Evolutionary conservation across 2,797 vertebrate species (phyloP).

Genomic region (Odontamblyopus lacepedii): DNA sequence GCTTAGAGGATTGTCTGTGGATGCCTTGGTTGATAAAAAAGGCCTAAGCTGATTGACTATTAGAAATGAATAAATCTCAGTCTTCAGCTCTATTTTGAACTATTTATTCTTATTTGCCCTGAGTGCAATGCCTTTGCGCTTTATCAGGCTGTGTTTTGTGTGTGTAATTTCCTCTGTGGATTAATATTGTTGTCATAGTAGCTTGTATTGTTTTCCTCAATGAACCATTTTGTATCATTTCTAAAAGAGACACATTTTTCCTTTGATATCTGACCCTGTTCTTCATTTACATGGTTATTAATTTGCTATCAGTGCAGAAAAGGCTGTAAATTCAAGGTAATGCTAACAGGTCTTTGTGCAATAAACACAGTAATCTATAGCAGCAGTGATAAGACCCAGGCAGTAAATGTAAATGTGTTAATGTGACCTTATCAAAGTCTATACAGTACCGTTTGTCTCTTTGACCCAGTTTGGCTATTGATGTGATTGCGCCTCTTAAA

Average conservation of each 20-base stretch:
- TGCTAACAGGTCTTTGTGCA: neutral
- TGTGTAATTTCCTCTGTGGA: neutral
- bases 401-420: slow-evolving; percentile 8
- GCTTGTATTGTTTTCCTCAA: neutral
- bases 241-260: neutral
- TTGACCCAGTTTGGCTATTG: neutral
- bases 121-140: too few relatives aligned
- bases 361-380: slow-evolving; percentile 5
- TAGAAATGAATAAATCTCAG: too few relatives aligned
- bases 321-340: neutral
- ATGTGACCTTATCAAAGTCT: slow-evolving; percentile 12
- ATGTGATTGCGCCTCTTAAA: slow-evolving; percentile 19
- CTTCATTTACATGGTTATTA: neutral
- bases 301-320: neutral
- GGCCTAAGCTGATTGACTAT: too few relatives aligned
- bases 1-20: too few relatives aligned
- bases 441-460: slow-evolving; percentile 11
- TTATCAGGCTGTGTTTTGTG: neutral
- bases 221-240: neutral
- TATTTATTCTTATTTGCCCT: too few relatives aligned
- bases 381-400: neutral
- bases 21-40: too few relatives aligned
- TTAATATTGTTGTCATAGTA: neutral
- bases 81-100: too few relatives aligned
- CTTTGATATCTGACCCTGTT: neutral